A percentile compares a stretch with the other conserved stretches of the same genome.
Evolutionary conservation across 2,888 invertebrate genomes (phyloP).

Genomic region (Invenusta paracnida): DNA sequence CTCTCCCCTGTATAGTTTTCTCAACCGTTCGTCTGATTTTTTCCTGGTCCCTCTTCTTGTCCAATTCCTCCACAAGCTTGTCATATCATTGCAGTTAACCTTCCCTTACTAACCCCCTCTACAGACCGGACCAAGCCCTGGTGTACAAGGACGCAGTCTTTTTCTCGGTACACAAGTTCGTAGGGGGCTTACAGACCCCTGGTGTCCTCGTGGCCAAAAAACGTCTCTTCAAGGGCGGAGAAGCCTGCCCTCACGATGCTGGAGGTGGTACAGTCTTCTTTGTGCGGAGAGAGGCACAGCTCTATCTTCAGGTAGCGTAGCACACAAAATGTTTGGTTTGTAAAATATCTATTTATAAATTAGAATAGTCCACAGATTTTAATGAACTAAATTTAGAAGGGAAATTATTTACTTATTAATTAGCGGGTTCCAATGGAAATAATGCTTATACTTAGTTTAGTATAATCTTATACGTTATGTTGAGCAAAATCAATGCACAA

Average conservation of each 20-base stretch:
- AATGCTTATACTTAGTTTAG: no score
- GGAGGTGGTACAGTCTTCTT: conserved; percentile 44
- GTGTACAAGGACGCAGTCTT: conserved; percentile 80
- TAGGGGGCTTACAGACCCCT: conserved; percentile 82
- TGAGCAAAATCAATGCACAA: no score
- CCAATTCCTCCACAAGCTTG: no score
- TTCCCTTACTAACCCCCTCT: background rate
- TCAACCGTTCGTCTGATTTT: no score
- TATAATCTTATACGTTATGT: no score
- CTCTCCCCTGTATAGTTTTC: no score
- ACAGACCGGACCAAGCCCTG: conserved; percentile 64
- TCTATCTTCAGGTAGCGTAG: conserved; percentile 32
- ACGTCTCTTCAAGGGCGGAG: conserved; percentile 60
- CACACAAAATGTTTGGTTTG: background rate
- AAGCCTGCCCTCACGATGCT: conserved; percentile 33
- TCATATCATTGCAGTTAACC: background rate
- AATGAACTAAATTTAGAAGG: background rate
- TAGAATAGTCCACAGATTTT: no score
- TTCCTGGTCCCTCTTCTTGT: no score
- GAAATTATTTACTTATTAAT: no score
- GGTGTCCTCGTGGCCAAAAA: conserved; percentile 69
- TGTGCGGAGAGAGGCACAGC: conserved; percentile 41
- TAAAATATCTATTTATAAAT: no score
- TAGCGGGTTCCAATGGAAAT: no score
- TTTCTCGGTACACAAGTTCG: conserved; percentile 82